phyloP scores from a whole-genome alignment of 1,140 invertebrate genomes.

The honey bee (Apis mellifera) region Amel_HAv3.1 CM009940.2:7396001-7396500 shows the following conservation, averaged over 20 bases:
- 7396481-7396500: not conserved
- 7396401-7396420: too few species aligned
- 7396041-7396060: not conserved
- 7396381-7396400: too few species aligned
- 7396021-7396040: not conserved
- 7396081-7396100: too few species aligned
- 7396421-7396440: not conserved
- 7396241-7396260: not conserved
- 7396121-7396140: too few species aligned
- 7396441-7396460: not conserved
- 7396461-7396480: not conserved
- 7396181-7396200: too few species aligned
- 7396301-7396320: constrained; percentile 24
- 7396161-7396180: too few species aligned
- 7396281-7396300: not conserved
- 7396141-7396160: too few species aligned
- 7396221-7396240: too few species aligned
- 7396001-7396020: not conserved
- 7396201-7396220: too few species aligned
- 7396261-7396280: not conserved
- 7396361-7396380: not conserved
- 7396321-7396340: not conserved
- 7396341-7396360: constrained; percentile 6
- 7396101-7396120: not conserved
- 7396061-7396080: not conserved